These are phyloP conservation scores for Schizothorax lantsangensis DNA, from an alignment of 2,797 vertebrate species.

Conservation along the genomic window DNA sequence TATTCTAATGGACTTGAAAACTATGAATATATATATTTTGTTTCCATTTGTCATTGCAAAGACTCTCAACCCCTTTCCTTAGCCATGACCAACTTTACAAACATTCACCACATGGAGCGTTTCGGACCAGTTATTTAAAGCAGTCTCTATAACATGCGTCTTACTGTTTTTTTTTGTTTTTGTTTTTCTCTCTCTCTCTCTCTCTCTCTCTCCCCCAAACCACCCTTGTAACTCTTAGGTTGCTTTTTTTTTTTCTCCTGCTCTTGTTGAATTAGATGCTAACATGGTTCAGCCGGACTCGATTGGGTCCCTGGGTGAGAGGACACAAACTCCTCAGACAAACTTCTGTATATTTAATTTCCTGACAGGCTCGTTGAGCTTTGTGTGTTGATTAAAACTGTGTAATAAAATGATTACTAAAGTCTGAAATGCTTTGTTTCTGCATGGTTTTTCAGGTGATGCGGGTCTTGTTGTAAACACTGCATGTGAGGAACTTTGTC, in stretches of 20 bases:
- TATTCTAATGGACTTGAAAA: constrained; percentile 86
- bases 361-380: constrained; percentile 98
- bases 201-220: background rate
- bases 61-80: constrained; percentile 63
- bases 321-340: constrained; percentile 94
- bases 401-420: constrained; percentile 99
- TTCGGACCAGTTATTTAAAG: constrained; percentile 83
- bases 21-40: constrained; percentile 57
- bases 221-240: constrained; percentile 82
- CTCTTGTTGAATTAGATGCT: constrained; percentile 96
- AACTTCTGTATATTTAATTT: constrained; percentile 99
- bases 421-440: constrained; percentile 76
- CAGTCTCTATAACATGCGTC: constrained; percentile 86
- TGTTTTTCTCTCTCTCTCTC: constrained; percentile 54
- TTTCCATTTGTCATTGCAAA: constrained; percentile 66
- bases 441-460: background rate
- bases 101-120: constrained; percentile 74
- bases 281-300: constrained; percentile 96
- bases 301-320: constrained; percentile 96
- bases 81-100: constrained; percentile 52
- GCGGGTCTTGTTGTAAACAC: background rate
- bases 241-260: constrained; percentile 77
- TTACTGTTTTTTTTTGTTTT: constrained; percentile 60
- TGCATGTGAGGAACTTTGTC: constrained; percentile 4
- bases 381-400: constrained; percentile 99